Conservation (phyloP, 2,113 vertebrate genomes). For the Carassius gibelio region DNA sequence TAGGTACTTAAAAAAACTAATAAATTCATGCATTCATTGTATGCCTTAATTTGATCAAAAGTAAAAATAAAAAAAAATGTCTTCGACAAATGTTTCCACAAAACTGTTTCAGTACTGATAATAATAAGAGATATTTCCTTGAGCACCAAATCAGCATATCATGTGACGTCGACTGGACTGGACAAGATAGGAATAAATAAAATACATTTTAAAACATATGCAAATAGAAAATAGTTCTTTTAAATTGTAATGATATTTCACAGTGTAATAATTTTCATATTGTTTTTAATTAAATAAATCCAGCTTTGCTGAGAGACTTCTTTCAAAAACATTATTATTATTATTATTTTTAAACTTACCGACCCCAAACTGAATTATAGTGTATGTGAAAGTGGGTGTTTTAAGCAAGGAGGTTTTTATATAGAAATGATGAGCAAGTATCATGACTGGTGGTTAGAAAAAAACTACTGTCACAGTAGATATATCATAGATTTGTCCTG, state of each 20-base stretch:
- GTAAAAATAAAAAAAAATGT: too few relatives aligned
- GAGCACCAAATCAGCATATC: background rate
- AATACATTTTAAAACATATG: too few relatives aligned
- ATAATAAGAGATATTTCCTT: background rate
- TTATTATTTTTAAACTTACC: background rate
- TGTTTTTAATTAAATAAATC: too few relatives aligned
- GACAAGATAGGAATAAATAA: background rate
- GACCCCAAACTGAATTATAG: background rate
- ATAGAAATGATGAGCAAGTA: background rate
- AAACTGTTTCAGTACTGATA: background rate
- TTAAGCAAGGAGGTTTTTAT: too few relatives aligned
- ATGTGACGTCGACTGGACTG: background rate
- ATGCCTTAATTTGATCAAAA: background rate
- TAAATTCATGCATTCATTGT: too few relatives aligned
- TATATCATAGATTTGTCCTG: slow-evolving; percentile 1
- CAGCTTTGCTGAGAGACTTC: background rate
- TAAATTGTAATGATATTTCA: too few relatives aligned
- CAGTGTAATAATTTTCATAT: too few relatives aligned
- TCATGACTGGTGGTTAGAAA: background rate
- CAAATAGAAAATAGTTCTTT: too few relatives aligned
- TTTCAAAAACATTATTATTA: background rate
- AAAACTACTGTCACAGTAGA: background rate
- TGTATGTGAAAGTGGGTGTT: background rate
- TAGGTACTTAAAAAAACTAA: too few relatives aligned
- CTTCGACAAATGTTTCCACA: background rate